A percentile compares a stretch with the other conserved stretches of the same genome.
Conservation (phyloP, 2,797 vertebrate genomes). For the Petrocephalus sullivani region DNA sequence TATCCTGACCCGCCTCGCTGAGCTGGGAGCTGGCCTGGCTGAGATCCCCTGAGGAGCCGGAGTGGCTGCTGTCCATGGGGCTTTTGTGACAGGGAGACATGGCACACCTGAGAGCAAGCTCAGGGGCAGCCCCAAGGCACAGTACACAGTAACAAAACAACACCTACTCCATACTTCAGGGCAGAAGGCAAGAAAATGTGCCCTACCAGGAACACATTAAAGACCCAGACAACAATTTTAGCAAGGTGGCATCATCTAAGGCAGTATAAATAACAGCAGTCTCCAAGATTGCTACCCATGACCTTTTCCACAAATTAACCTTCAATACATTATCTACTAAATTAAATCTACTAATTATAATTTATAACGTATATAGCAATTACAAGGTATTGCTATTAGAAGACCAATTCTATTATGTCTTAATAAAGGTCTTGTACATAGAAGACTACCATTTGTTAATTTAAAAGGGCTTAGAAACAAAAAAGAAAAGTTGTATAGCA, state of each 20-base stretch:
- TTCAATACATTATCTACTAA: not conserved
- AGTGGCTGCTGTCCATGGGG: constrained; percentile 87
- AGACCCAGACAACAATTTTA: not conserved
- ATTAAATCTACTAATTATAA: not conserved
- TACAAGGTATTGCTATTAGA: not conserved
- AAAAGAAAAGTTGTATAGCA: not conserved
- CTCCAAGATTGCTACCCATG: not conserved
- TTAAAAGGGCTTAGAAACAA: not conserved
- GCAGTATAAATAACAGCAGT: not conserved
- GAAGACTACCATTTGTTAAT: not conserved
- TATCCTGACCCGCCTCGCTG: constrained; percentile 82
- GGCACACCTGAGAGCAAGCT: not conserved
- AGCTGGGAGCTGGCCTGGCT: constrained; percentile 91
- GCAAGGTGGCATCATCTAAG: not conserved
- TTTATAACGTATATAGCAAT: not conserved
- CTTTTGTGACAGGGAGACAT: constrained; percentile 54
- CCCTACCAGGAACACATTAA: not conserved
- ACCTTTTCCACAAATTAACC: not conserved
- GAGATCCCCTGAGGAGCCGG: constrained; percentile 89
- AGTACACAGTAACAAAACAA: not conserved
- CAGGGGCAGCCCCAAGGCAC: not conserved
- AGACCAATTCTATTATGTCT: not conserved
- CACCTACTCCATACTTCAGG: not conserved
- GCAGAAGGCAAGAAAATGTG: not conserved
- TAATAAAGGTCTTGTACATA: not conserved